A percentile compares a stretch with the other conserved stretches of the same genome.
Conservation (phyloP, 1,140 invertebrate genomes). For the Pseudomyrmex dendroicus region DNA sequence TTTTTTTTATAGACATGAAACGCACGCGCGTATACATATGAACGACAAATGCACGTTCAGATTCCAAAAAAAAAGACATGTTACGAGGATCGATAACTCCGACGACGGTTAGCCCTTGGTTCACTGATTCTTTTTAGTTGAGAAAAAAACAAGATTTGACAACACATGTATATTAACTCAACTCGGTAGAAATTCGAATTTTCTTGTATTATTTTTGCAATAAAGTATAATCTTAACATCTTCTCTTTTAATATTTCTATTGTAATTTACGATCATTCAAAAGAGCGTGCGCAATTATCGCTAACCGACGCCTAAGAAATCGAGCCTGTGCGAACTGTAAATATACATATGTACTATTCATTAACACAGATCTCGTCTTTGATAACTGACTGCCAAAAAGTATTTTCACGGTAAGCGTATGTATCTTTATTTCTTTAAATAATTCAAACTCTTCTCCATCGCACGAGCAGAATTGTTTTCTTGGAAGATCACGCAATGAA, state of each 20-base stretch:
- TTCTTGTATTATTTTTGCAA: not conserved
- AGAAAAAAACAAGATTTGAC: not conserved
- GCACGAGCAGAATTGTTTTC: conserved; percentile 25
- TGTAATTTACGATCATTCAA: not conserved
- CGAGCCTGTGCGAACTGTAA: not conserved
- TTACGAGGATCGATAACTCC: conserved; percentile 24
- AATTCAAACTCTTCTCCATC: not conserved
- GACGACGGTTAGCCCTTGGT: conserved; percentile 19
- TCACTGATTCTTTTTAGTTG: not conserved
- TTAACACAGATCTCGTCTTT: conserved; percentile 46
- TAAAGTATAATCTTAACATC: not conserved
- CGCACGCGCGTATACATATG: not conserved
- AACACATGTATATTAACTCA: not conserved
- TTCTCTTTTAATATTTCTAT: conserved; percentile 1
- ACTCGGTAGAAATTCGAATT: not conserved
- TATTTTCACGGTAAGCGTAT: conserved; percentile 21
- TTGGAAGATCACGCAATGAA: not conserved
- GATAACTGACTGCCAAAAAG: conserved; percentile 56
- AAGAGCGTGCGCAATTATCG: conserved; percentile 5
- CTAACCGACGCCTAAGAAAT: conserved; percentile 29
- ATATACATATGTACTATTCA: conserved; percentile 22
- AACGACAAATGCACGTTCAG: conserved; percentile 19
- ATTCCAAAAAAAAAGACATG: conserved; percentile 6
- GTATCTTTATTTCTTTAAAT: conserved; percentile 27
- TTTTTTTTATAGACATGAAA: not conserved